These are phyloP conservation scores for Drosophila borborema DNA, from an alignment of 2,888 invertebrate genomes.

Conservation along the genomic window DNA sequence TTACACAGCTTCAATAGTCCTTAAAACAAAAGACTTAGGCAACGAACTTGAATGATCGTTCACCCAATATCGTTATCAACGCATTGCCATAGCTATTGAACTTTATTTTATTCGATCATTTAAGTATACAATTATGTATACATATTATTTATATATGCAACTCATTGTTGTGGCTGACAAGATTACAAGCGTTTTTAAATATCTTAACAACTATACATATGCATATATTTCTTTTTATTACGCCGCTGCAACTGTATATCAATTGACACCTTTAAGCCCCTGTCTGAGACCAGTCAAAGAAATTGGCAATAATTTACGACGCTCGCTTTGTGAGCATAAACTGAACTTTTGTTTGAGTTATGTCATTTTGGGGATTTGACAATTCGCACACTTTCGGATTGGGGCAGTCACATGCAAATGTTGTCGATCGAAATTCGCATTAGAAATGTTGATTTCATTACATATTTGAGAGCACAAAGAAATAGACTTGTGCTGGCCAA, in stretches of 20 bases:
- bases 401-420: constrained; percentile 35
- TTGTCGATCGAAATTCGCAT: constrained; percentile 3
- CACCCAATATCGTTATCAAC: not conserved
- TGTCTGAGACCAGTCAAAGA: not conserved
- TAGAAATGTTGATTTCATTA: constrained; percentile 7
- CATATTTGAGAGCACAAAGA: constrained; percentile 3
- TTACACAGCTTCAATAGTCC: not conserved
- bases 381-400: constrained; percentile 24
- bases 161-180: constrained; percentile 23
- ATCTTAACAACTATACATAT: constrained; percentile 19
- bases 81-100: not conserved
- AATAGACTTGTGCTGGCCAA: constrained; percentile 7
- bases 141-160: not conserved
- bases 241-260: constrained; percentile 18
- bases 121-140: not conserved
- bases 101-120: not conserved
- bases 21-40: constrained; percentile 22
- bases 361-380: constrained; percentile 57
- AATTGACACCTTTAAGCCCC: constrained; percentile 15
- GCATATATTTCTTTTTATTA: constrained; percentile 2
- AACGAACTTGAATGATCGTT: constrained; percentile 7
- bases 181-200: constrained; percentile 21
- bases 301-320: constrained; percentile 53
- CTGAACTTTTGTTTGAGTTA: constrained; percentile 49
- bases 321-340: constrained; percentile 21